phyloP scores from a whole-genome alignment of 2,888 invertebrate species.

The Mesorhabditis sp. region DNA sequence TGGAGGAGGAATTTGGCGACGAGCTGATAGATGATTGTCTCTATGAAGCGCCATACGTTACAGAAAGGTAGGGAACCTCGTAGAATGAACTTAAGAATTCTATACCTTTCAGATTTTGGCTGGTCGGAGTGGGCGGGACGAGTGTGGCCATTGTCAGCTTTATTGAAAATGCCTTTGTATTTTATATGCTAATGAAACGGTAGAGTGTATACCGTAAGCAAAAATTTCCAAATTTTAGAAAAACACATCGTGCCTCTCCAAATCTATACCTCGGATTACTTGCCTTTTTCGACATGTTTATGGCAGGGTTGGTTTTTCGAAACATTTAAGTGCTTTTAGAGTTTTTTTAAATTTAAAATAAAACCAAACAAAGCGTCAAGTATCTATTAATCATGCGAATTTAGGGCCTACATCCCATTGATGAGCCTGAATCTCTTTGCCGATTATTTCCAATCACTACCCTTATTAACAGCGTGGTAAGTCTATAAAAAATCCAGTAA shows the following conservation, averaged over 20 bases:
- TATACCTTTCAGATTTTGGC: constrained; percentile 26
- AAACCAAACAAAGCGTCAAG: background rate
- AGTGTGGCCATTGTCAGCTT: constrained; percentile 41
- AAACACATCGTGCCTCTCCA: constrained; percentile 43
- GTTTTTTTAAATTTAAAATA: too few species aligned
- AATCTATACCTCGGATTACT: constrained; percentile 46
- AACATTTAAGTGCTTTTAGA: too few species aligned
- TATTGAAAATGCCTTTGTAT: constrained; percentile 43
- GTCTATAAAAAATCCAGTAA: background rate
- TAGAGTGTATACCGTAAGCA: constrained; percentile 10
- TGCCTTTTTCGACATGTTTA: constrained; percentile 49
- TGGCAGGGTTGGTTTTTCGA: constrained; percentile 19
- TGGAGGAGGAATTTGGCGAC: background rate
- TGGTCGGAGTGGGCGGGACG: constrained; percentile 49
- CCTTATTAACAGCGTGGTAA: constrained; percentile 46
- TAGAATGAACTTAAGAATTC: background rate
- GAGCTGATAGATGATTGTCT: background rate
- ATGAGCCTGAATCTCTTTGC: constrained; percentile 44
- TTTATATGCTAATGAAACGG: constrained; percentile 36
- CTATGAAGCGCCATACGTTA: background rate
- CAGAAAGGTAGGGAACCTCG: background rate
- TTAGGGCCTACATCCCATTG: constrained; percentile 43
- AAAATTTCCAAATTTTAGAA: background rate
- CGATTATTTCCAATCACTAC: constrained; percentile 32
- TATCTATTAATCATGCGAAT: background rate